These are phyloP conservation scores for Meleagris gallopavo DNA, from an alignment of 2,113 vertebrate species.

Conservation along the genomic window DNA sequence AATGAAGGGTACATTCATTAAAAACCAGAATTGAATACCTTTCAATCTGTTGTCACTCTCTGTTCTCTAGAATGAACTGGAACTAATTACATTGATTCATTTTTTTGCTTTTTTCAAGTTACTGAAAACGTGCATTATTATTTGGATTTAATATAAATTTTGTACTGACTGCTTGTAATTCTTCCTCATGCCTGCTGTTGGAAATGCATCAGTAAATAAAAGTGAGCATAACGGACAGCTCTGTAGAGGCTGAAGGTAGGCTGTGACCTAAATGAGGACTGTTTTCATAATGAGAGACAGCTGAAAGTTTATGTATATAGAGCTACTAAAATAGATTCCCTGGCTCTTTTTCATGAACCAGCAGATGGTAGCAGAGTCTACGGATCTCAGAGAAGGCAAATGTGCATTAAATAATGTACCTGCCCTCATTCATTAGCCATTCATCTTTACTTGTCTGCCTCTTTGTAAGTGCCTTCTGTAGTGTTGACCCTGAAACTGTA, in stretches of 20 bases:
- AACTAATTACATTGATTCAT: not conserved
- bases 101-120: not conserved
- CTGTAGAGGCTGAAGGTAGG: constrained; percentile 33
- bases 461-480: constrained; percentile 38
- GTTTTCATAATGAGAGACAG: constrained; percentile 41
- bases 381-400: constrained; percentile 15
- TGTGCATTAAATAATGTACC: not conserved
- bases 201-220: constrained; percentile 30
- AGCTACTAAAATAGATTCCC: constrained; percentile 53
- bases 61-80: not conserved
- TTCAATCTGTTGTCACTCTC: not conserved
- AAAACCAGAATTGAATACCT: constrained; percentile 8
- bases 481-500: constrained; percentile 67
- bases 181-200: not conserved
- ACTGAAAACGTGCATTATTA: not conserved
- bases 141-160: not conserved
- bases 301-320: constrained; percentile 29
- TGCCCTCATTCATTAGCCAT: constrained; percentile 29
- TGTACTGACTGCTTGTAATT: not conserved
- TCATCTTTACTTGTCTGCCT: constrained; percentile 54
- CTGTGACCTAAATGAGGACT: constrained; percentile 37
- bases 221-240: constrained; percentile 28
- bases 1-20: not conserved
- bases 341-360: constrained; percentile 56
- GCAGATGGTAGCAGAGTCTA: constrained; percentile 80